Evolutionary conservation across 1,140 invertebrate species (phyloP), one percentile per base, ranked within the genome.

Genomic region (Drosophila bipectinata): DNA sequence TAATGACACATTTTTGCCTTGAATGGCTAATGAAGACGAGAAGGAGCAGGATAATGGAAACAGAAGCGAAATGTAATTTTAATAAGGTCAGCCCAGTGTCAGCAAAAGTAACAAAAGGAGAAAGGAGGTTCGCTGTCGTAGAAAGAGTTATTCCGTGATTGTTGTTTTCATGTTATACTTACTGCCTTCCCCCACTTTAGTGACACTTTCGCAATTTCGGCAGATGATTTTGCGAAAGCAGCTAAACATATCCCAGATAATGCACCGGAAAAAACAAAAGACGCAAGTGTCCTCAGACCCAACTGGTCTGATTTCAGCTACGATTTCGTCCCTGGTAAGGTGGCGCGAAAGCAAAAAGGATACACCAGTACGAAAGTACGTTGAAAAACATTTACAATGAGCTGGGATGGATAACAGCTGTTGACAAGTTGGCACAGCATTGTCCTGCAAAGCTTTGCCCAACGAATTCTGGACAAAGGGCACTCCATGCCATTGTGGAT

Each of bases 371-470:
- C 74, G 74, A 87, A 85, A 87, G 77, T 82, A 75, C 69, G 82
- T 59, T 72, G 78, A 75, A 87, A 78, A 85, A 81, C 82, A 85
- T 82, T 87, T 85, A 87, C 82, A 87, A 87, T 85, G 67, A 85
- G 59, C 68, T 67, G 58, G 60, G 51, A 52, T 56, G 53, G 48
- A 56, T 47, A 66, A 62, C 71, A 66, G 72, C 54, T 53, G 56
- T 52, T 49, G 28, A 59, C 53, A 64, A 34, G 41, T 59, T 37
- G 71, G n/a, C 18, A 41, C 24, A 18, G 59, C 56, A 39, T 61
- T 48, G 66, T 60, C 68, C 68, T 14, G 44, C 37, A 18, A 21
- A 21, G 34, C 34, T 37, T 37, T 37, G 34, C 12, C 34, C 34
- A 4, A 10, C 34, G 34, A n/a, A n/a, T 41, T 10, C 32, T 14